Conservation (phyloP, 1,140 invertebrate genomes). For the Caerostris extrusa region DNA sequence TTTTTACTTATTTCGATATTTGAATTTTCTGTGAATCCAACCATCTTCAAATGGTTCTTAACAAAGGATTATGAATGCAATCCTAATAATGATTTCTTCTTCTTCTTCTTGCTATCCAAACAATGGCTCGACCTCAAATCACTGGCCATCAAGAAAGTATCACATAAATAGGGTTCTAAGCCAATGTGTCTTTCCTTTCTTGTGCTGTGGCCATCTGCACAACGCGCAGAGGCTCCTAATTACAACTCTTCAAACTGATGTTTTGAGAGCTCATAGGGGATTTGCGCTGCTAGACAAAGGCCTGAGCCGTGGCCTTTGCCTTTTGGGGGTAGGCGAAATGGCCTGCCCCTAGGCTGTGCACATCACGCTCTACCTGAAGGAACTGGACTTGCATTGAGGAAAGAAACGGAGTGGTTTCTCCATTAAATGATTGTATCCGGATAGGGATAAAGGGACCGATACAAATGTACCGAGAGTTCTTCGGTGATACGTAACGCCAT, state of each 20-base stretch:
- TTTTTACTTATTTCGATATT: too few species aligned
- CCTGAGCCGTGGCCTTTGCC: constrained; percentile 75
- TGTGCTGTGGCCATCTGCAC: constrained; percentile 22
- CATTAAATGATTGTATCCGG: constrained; percentile 70
- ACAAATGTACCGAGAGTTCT: not conserved
- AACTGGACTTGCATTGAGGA: constrained; percentile 36
- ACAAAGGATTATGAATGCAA: too few species aligned
- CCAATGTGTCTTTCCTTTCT: constrained; percentile 12
- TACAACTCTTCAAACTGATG: constrained; percentile 29
- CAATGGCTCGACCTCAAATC: not conserved
- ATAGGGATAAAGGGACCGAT: constrained; percentile 38
- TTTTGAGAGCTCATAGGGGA: constrained; percentile 28
- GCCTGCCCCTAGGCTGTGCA: constrained; percentile 55
- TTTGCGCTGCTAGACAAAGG: constrained; percentile 57
- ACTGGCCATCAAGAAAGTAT: not conserved
- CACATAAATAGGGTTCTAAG: constrained; percentile 6
- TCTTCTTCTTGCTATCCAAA: not conserved
- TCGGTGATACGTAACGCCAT: not conserved
- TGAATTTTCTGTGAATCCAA: too few species aligned
- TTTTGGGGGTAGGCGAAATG: constrained; percentile 71
- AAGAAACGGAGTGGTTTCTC: constrained; percentile 44
- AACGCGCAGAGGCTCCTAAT: constrained; percentile 52
- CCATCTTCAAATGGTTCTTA: too few species aligned
- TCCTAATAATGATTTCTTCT: too few species aligned
- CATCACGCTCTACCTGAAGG: constrained; percentile 63